phyloP scores from a whole-genome alignment of 2,797 vertebrate species.

The Etheostoma perlongum region DNA sequence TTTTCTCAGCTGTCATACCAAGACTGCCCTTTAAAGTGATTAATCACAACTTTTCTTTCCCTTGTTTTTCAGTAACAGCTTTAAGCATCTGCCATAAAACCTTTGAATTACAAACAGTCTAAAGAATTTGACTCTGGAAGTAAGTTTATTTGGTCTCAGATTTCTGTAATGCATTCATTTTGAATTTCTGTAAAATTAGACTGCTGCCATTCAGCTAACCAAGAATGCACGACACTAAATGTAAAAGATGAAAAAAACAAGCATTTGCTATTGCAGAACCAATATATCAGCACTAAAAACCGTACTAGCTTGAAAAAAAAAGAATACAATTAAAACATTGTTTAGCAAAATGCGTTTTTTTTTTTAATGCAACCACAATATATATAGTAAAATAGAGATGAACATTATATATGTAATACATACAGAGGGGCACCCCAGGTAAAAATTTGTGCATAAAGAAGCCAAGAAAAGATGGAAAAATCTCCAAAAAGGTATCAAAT shows the following conservation, averaged over 20 bases:
- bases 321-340: background rate
- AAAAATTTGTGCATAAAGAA: too few species aligned
- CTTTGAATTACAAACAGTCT: background rate
- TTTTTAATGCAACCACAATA: background rate
- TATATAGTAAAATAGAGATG: background rate
- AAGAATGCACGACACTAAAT: slow-evolving; percentile 20
- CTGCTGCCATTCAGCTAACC: slow-evolving; percentile 9
- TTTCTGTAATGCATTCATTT: background rate
- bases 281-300: slow-evolving; percentile 1
- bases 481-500: too few species aligned
- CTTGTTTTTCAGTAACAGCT: background rate
- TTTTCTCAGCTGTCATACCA: slow-evolving; percentile 28
- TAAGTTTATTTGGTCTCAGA: background rate
- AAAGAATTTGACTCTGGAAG: background rate
- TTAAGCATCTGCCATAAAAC: slow-evolving; percentile 20
- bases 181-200: background rate
- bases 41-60: slow-evolving; percentile 7
- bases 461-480: too few species aligned
- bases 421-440: too few species aligned
- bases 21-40: slow-evolving; percentile 21
- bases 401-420: background rate
- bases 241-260: slow-evolving; percentile 2
- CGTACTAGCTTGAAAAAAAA: slow-evolving; percentile 1
- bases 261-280: background rate
- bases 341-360: background rate